Evolutionary conservation across 2,888 invertebrate species (phyloP).

Genomic region (Notodonta ziczac): DNA sequence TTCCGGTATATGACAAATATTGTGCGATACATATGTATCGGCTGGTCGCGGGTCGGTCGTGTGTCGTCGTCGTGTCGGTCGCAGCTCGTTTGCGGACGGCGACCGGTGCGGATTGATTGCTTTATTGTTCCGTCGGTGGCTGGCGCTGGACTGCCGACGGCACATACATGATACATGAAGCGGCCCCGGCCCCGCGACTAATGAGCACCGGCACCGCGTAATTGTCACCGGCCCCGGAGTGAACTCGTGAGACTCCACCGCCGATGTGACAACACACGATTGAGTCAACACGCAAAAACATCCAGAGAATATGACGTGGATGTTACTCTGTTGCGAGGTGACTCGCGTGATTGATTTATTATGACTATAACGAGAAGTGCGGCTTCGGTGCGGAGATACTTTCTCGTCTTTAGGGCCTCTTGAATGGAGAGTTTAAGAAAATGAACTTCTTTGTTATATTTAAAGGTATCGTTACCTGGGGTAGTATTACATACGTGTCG

Average conservation of each 20-base stretch:
- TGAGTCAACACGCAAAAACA: conserved; percentile 65
- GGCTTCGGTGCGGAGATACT: conserved; percentile 41
- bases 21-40: conserved; percentile 48
- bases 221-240: conserved; percentile 65
- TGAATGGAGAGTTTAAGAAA: conserved; percentile 19
- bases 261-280: conserved; percentile 50
- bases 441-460: conserved; percentile 7
- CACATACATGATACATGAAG: conserved; percentile 81
- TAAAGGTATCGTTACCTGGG: background rate
- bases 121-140: conserved; percentile 73
- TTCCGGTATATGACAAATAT: conserved; percentile 40
- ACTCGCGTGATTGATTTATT: conserved; percentile 62
- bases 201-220: conserved; percentile 74
- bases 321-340: conserved; percentile 51
- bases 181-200: conserved; percentile 66
- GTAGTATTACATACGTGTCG: conserved; percentile 7
- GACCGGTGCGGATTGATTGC: conserved; percentile 76
- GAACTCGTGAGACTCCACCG: conserved; percentile 53
- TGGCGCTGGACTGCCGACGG: conserved; percentile 61
- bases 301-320: conserved; percentile 56
- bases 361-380: conserved; percentile 53
- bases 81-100: conserved; percentile 65
- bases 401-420: conserved; percentile 21
- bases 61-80: conserved; percentile 46
- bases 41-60: conserved; percentile 45